Conservation (phyloP, 2,113 vertebrate genomes). For the Naja naja region DNA sequence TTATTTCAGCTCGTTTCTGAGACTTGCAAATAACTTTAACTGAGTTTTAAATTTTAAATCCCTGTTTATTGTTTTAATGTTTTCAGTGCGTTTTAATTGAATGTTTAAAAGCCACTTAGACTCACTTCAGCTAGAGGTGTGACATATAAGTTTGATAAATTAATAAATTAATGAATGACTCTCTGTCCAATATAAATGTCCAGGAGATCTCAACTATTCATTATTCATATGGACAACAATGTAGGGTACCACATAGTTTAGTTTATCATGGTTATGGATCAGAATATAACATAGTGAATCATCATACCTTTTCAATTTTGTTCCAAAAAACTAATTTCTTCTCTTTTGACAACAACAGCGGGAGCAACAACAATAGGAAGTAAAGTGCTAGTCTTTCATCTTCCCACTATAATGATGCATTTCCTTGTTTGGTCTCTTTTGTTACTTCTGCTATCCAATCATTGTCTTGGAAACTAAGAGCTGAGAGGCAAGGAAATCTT, state of each 20-base stretch:
- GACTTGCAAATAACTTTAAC: not conserved
- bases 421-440: not conserved
- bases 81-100: not conserved
- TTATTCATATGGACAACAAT: not conserved
- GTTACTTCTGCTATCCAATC: not conserved
- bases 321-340: not conserved
- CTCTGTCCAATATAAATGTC: not conserved
- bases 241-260: not conserved
- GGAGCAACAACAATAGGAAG: not conserved
- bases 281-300: not conserved
- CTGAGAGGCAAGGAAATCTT: not conserved
- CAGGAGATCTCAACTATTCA: not conserved
- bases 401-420: not conserved
- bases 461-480: not conserved
- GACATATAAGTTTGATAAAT: not conserved
- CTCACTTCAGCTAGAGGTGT: not conserved
- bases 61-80: not conserved
- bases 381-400: not conserved
- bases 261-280: not conserved
- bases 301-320: not conserved
- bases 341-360: not conserved
- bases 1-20: not conserved
- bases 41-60: not conserved
- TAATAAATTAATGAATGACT: not conserved
- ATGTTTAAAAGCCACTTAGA: not conserved